Evolutionary conservation across 2,888 invertebrate genomes (phyloP).

Genomic region (Ashinkailepas kermadecensis): DNA sequence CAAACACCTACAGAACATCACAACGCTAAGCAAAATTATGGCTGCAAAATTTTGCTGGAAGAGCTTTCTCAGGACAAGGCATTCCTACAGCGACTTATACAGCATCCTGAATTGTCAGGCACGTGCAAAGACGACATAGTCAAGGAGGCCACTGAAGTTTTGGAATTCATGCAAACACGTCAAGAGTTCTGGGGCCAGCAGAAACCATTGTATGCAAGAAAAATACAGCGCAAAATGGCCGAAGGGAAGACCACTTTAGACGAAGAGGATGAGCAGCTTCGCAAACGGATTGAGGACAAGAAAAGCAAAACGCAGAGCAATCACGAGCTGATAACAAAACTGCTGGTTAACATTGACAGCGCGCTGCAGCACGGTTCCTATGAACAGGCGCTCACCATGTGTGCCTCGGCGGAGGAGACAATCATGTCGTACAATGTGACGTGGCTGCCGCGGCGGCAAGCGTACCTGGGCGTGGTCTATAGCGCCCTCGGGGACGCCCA

Average conservation of each 20-base stretch:
- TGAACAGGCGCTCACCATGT: neutral
- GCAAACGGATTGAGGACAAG: neutral
- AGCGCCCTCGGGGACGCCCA: constrained; percentile 16
- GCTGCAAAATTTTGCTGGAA: neutral
- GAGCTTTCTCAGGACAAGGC: neutral
- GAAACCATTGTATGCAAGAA: neutral
- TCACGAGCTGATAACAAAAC: neutral
- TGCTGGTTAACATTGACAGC: neutral
- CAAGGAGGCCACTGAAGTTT: neutral
- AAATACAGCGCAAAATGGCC: neutral
- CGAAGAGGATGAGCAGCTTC: neutral
- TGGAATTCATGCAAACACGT: constrained; percentile 4
- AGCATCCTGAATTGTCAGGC: neutral
- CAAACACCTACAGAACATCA: neutral
- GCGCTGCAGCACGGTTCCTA: neutral
- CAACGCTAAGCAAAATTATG: neutral
- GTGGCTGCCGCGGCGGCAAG: neutral
- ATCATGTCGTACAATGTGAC: neutral
- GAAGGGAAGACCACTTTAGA: neutral
- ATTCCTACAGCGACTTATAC: neutral
- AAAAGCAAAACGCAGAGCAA: neutral
- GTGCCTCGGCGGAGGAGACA: neutral
- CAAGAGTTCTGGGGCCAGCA: constrained; percentile 20
- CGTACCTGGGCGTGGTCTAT: constrained; percentile 20
- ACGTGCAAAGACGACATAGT: neutral